Conservation (phyloP, 2,113 vertebrate species). For the Pteropus alecto region DNA sequence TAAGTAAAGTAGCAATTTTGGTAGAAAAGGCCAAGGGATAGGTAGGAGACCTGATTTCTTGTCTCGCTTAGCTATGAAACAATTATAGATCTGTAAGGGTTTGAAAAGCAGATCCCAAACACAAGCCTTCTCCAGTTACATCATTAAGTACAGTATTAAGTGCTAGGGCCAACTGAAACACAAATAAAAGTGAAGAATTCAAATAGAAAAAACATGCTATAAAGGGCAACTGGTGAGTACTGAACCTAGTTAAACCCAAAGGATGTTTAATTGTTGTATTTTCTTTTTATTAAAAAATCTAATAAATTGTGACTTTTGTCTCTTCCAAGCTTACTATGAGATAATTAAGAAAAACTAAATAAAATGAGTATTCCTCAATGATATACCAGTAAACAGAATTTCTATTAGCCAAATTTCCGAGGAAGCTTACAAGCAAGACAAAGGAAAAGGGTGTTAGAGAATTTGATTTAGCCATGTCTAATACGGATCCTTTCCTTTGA, state of each 20-base stretch:
- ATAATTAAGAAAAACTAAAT: neutral
- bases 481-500: neutral
- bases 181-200: neutral
- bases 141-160: neutral
- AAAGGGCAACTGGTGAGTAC: neutral
- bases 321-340: neutral
- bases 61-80: neutral
- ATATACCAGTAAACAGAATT: slow-evolving; percentile 1
- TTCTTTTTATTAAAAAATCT: slow-evolving; percentile 6
- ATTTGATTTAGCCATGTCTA: neutral
- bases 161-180: neutral
- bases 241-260: neutral
- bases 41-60: neutral
- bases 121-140: neutral
- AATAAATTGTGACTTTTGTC: neutral
- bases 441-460: neutral
- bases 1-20: slow-evolving; percentile 9
- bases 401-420: neutral
- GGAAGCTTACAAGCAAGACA: neutral
- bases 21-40: neutral
- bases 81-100: neutral
- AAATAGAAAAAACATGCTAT: neutral
- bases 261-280: neutral
- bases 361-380: neutral
- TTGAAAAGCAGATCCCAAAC: neutral